These are phyloP conservation scores for Paraescarpia echinospica DNA, from an alignment of 1,140 invertebrate genomes.

Conservation along the genomic window DNA sequence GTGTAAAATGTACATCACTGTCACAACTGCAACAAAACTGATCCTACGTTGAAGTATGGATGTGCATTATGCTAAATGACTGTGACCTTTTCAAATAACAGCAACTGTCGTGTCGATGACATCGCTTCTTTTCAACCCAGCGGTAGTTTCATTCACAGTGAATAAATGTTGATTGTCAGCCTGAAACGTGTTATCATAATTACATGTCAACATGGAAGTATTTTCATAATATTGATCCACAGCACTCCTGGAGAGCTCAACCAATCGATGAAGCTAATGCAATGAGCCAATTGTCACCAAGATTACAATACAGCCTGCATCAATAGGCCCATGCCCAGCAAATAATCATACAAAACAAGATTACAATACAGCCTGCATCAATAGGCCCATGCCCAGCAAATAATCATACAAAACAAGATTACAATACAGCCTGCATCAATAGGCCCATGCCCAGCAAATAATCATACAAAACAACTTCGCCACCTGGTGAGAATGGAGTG, in stretches of 20 bases:
- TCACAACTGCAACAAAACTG: too few species aligned
- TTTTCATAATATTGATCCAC: background rate
- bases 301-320: background rate
- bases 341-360: background rate
- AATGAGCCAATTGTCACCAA: background rate
- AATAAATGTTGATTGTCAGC: background rate
- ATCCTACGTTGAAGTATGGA: too few species aligned
- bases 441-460: too few species aligned
- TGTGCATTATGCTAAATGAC: too few species aligned
- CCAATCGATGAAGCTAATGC: background rate
- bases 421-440: background rate
- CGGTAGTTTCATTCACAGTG: background rate
- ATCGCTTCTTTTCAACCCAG: too few species aligned
- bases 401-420: background rate
- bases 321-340: too few species aligned
- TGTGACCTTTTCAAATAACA: too few species aligned
- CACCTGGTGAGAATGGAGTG: background rate
- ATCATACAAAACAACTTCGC: background rate
- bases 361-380: background rate
- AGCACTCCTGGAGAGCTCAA: background rate
- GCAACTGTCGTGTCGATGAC: too few species aligned
- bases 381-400: too few species aligned
- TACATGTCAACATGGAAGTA: background rate
- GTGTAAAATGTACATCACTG: too few species aligned
- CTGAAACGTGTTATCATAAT: background rate